Percentiles rank a stretch among this genome's conserved stretches.
Conservation (phyloP, 2,113 vertebrate species). For the Geothlypis trichas region DNA sequence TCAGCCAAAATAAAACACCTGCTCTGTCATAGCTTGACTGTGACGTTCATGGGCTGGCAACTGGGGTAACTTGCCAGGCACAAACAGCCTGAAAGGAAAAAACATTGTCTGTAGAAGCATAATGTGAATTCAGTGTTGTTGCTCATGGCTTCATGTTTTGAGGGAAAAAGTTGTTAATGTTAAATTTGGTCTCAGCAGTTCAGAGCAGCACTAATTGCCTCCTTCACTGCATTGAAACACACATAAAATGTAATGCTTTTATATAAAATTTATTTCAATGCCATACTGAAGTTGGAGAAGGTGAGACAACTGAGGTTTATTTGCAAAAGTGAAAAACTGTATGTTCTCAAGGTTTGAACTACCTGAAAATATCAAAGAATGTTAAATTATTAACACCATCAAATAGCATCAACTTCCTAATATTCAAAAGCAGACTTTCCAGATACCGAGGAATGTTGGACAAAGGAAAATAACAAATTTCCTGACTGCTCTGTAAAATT, state of each 20-base stretch:
- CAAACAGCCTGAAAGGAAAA: not conserved
- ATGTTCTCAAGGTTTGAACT: not conserved
- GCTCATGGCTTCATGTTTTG: not conserved
- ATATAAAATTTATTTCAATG: not conserved
- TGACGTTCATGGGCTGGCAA: not conserved
- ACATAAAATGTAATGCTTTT: not conserved
- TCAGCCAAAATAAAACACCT: not conserved
- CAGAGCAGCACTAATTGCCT: not conserved
- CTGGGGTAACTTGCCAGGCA: not conserved
- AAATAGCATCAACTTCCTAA: not conserved
- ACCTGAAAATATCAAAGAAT: not conserved
- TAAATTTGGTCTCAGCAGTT: not conserved
- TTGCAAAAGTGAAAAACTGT: not conserved
- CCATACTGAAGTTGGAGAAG: not conserved
- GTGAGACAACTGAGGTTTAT: not conserved
- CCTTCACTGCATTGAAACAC: not conserved
- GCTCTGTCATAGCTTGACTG: not conserved
- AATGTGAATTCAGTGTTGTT: not conserved
- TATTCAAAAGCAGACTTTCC: not conserved
- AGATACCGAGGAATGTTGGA: not conserved
- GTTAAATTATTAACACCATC: not conserved
- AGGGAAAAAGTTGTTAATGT: not conserved
- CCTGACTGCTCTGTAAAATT: not conserved
- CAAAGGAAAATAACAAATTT: constrained; percentile 10
- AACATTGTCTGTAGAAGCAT: not conserved